These are phyloP conservation scores for Diceros bicornis DNA, from an alignment of 2,797 vertebrate genomes.

Conservation along the genomic window DNA sequence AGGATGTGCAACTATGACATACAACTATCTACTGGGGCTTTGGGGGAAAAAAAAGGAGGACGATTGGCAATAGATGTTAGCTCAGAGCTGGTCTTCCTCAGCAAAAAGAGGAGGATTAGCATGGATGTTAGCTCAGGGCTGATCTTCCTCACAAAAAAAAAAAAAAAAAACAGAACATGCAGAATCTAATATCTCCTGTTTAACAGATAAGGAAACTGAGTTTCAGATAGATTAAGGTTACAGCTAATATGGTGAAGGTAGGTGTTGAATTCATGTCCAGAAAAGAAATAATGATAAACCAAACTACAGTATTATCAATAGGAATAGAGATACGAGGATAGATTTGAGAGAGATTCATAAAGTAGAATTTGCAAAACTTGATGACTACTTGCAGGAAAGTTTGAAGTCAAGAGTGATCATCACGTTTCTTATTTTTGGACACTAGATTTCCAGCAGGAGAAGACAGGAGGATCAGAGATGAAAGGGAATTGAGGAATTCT, in stretches of 20 bases:
- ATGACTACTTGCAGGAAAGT: not conserved
- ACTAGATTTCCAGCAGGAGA: not conserved
- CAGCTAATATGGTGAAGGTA: not conserved
- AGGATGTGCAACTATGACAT: too few species aligned
- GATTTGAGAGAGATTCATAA: not conserved
- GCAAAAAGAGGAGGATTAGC: too few species aligned
- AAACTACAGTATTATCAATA: not conserved
- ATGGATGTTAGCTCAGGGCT: too few species aligned
- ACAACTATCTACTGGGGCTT: too few species aligned
- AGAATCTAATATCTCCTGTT: constrained; percentile 5
- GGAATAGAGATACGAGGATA: not conserved
- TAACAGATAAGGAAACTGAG: not conserved
- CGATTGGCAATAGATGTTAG: too few species aligned
- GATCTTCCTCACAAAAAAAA: too few species aligned
- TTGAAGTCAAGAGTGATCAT: not conserved
- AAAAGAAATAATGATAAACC: not conserved
- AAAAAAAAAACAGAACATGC: too few species aligned
- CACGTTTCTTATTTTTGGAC: not conserved
- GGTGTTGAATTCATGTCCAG: not conserved
- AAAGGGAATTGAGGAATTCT: not conserved
- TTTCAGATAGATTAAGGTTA: not conserved
- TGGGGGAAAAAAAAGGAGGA: too few species aligned
- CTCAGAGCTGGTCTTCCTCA: too few species aligned
- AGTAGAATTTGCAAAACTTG: not conserved
- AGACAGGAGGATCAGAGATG: not conserved